These are phyloP conservation scores for Crotalus viridis DNA, from an alignment of 2,113 vertebrate species.

Conservation along the genomic window DNA sequence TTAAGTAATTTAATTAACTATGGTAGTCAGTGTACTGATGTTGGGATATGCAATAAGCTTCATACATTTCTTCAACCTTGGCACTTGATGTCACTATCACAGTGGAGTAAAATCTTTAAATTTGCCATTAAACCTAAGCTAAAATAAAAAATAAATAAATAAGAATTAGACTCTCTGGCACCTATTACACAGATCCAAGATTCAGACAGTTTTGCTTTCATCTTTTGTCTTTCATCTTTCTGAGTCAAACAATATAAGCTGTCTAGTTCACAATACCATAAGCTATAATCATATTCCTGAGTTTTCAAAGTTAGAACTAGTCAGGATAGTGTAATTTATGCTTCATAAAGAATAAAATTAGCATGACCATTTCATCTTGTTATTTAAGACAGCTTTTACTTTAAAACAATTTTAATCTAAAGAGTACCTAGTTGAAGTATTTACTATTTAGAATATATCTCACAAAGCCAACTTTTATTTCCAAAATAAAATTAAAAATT, in stretches of 20 bases:
- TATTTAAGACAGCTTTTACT: neutral
- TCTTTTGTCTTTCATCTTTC: constrained; percentile 7
- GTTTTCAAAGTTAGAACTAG: neutral
- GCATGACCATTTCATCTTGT: neutral
- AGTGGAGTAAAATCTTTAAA: neutral
- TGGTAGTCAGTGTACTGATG: neutral
- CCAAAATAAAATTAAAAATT: neutral
- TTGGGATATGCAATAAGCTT: neutral
- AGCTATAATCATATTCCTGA: neutral
- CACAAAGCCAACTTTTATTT: neutral
- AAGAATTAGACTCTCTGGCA: constrained; percentile 19
- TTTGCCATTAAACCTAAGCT: neutral
- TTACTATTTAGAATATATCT: neutral
- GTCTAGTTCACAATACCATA: neutral
- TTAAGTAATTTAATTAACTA: neutral
- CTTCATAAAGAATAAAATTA: neutral
- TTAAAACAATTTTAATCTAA: neutral
- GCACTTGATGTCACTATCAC: neutral
- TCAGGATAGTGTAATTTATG: neutral
- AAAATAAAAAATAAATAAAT: neutral
- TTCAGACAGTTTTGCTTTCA: neutral
- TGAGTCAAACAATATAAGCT: neutral
- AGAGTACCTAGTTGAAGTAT: neutral
- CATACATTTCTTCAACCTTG: neutral
- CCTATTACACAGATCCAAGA: neutral